These are phyloP conservation scores for Drosophila seguyi DNA, from an alignment of 1,140 invertebrate genomes.

Conservation along the genomic window DNA sequence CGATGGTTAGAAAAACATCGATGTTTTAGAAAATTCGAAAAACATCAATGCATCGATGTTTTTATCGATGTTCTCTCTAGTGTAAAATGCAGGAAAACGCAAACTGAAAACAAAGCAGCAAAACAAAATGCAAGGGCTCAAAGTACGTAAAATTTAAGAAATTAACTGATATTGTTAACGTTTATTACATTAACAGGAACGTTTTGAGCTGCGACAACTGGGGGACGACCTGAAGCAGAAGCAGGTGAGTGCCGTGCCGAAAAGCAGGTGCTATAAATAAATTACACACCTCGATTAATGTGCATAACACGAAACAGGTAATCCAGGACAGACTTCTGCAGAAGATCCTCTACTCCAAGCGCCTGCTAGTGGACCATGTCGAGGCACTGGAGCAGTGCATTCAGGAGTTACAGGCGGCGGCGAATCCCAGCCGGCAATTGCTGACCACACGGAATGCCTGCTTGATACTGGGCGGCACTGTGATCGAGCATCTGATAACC, in stretches of 20 bases:
- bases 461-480: slow-evolving; percentile 61
- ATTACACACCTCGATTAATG: slow-evolving; percentile 14
- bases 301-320: slow-evolving; percentile 41
- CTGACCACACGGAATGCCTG: slow-evolving; percentile 71
- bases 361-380: slow-evolving; percentile 80
- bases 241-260: slow-evolving; percentile 60
- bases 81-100: slow-evolving; percentile 4
- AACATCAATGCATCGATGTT: too few species aligned
- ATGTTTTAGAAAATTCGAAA: too few species aligned
- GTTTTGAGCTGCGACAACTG: slow-evolving; percentile 49
- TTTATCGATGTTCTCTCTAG: too few species aligned
- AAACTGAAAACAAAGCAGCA: slow-evolving; percentile 8
- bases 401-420: slow-evolving; percentile 28
- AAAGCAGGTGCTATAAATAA: slow-evolving; percentile 31
- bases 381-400: slow-evolving; percentile 80
- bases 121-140: slow-evolving; percentile 59
- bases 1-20: too few species aligned
- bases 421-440: slow-evolving; percentile 39
- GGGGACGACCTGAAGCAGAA: slow-evolving; percentile 76
- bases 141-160: slow-evolving; percentile 27
- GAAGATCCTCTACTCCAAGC: slow-evolving; percentile 76
- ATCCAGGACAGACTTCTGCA: slow-evolving; percentile 71
- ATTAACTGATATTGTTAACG: background rate
- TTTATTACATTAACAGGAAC: slow-evolving; percentile 23
- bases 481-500: slow-evolving; percentile 75